Conservation (phyloP, 2,113 vertebrate genomes). For the Heteronetta atricapilla region DNA sequence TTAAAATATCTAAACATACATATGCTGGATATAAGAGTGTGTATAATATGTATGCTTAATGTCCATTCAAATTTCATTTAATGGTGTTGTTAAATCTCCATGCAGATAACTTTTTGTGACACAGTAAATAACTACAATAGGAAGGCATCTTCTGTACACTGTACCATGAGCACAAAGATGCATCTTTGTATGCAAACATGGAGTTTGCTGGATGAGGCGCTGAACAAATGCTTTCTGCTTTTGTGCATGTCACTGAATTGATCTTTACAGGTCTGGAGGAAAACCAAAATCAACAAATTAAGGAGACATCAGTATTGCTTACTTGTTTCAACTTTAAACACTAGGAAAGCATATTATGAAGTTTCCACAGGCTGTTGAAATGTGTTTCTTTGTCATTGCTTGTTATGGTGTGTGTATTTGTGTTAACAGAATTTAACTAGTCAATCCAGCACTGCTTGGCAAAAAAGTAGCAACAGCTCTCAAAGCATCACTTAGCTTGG, state of each 20-base stretch:
- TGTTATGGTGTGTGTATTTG: background rate
- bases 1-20: background rate
- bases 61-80: background rate
- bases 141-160: background rate
- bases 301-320: background rate
- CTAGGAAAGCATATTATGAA: constrained; percentile 20
- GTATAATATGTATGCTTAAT: background rate
- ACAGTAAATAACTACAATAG: background rate
- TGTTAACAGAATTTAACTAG: background rate
- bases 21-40: background rate
- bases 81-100: constrained; percentile 13
- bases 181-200: background rate
- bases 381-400: background rate
- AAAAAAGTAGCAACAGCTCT: background rate
- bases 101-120: constrained; percentile 12
- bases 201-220: background rate
- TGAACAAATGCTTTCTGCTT: background rate
- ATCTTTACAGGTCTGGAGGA: background rate
- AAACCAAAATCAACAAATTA: constrained; percentile 27
- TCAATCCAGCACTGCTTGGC: background rate
- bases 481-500: background rate
- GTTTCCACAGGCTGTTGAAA: background rate
- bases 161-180: background rate
- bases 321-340: constrained; percentile 16
- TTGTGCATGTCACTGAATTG: constrained; percentile 18